These are phyloP conservation scores for Lasioglossum baleicum DNA, from an alignment of 1,140 invertebrate species.

Conservation along the genomic window DNA sequence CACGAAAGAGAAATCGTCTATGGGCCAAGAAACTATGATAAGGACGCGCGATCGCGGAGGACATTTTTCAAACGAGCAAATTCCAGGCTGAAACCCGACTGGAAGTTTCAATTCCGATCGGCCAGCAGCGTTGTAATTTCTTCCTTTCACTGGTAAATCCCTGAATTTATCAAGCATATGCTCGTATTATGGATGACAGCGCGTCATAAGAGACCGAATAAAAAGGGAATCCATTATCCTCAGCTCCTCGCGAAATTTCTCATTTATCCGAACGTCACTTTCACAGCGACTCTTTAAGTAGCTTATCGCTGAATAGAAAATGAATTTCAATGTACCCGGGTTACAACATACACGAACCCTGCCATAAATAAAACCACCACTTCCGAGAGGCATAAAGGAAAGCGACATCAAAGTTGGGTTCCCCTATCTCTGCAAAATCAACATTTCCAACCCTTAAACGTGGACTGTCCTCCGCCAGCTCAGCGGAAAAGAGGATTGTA, in stretches of 20 bases:
- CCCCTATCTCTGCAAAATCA: constrained; percentile 12
- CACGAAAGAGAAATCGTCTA: constrained; percentile 53
- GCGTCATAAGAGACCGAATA: background rate
- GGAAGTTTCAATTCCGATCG: constrained; percentile 15
- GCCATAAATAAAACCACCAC: constrained; percentile 69
- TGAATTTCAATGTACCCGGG: constrained; percentile 61
- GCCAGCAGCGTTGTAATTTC: background rate
- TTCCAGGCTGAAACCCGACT: background rate
- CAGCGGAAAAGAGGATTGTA: background rate
- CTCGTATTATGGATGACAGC: background rate
- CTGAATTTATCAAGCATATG: background rate
- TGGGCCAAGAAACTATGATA: constrained; percentile 26
- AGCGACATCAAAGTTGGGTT: constrained; percentile 69
- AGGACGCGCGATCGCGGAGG: constrained; percentile 44
- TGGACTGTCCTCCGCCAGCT: background rate
- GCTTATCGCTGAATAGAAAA: constrained; percentile 65
- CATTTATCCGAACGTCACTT: constrained; percentile 24
- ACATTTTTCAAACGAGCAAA: constrained; percentile 30
- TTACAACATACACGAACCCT: constrained; percentile 58
- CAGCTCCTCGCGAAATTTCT: background rate
- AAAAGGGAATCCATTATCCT: background rate
- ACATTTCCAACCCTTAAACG: constrained; percentile 2
- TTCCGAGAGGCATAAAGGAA: constrained; percentile 69
- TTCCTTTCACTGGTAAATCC: too few relatives aligned
- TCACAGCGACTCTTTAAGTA: constrained; percentile 34